Evolutionary conservation across 1,140 invertebrate genomes (phyloP).

Genomic region (Lasioglossum albipes): DNA sequence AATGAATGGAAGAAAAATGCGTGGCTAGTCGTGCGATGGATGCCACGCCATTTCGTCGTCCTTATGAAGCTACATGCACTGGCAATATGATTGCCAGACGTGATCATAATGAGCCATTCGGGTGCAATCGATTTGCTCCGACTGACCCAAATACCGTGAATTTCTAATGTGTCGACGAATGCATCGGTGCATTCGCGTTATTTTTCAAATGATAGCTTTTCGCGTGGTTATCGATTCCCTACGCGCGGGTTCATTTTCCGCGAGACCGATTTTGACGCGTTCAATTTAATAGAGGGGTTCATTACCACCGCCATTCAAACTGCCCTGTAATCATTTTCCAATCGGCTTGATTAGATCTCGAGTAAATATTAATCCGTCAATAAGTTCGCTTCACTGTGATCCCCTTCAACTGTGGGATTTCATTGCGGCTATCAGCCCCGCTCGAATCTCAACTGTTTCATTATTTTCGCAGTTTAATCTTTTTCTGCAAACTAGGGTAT

Average conservation of each 20-base stretch:
- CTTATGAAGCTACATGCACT: not conserved
- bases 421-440: too few relatives aligned
- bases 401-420: too few relatives aligned
- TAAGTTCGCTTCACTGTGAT: too few relatives aligned
- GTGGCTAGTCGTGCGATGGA: constrained; percentile 9
- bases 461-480: too few relatives aligned
- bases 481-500: too few relatives aligned
- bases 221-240: not conserved
- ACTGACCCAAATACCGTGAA: constrained; percentile 42
- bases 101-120: constrained; percentile 38
- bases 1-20: constrained; percentile 5
- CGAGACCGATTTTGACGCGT: not conserved
- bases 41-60: not conserved
- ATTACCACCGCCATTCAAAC: not conserved
- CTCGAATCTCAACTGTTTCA: too few relatives aligned
- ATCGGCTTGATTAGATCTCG: too few relatives aligned
- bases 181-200: not conserved
- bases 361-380: too few relatives aligned
- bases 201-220: not conserved
- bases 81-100: constrained; percentile 37
- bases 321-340: too few relatives aligned
- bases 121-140: constrained; percentile 30
- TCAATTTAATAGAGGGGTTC: not conserved
- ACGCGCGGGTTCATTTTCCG: not conserved
- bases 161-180: constrained; percentile 20